A percentile compares a stretch with the other conserved stretches of the same genome.
phyloP scores from a whole-genome alignment of 2,113 vertebrate species.

The Phyllopteryx taeniolatus region DNA sequence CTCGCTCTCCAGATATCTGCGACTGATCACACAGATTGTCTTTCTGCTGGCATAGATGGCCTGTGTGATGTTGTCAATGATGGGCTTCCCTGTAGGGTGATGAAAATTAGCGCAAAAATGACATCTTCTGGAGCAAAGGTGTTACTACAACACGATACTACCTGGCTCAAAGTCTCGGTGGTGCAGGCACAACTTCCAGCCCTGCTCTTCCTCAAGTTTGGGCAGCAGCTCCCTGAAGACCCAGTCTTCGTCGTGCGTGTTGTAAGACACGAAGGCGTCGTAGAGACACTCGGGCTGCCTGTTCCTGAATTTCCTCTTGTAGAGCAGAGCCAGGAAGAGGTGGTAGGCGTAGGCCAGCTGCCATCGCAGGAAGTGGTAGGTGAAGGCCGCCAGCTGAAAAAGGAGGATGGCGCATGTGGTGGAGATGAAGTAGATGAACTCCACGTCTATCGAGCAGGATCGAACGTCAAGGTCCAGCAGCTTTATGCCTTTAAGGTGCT shows the following conservation, averaged over 20 bases:
- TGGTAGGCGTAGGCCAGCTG: conserved; percentile 71
- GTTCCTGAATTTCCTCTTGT: conserved; percentile 52
- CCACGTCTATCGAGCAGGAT: conserved; percentile 37
- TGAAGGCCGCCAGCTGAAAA: conserved; percentile 51
- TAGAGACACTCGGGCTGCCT: conserved; percentile 46
- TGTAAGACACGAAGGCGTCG: conserved; percentile 78
- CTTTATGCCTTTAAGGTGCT: conserved; percentile 28
- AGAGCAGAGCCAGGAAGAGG: conserved; percentile 63
- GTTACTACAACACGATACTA: conserved; percentile 15
- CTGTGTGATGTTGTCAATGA: conserved; percentile 76
- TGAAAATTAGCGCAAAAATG: background rate
- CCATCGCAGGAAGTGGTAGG: conserved; percentile 64
- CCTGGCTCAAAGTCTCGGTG: conserved; percentile 78
- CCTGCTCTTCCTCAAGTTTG: conserved; percentile 69
- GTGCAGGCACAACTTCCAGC: conserved; percentile 76
- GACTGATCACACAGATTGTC: conserved; percentile 76
- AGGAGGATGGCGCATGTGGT: conserved; percentile 33
- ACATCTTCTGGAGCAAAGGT: conserved; percentile 15
- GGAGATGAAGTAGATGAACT: conserved; percentile 55
- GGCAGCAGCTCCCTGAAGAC: conserved; percentile 67
- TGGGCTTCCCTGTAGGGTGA: conserved; percentile 55
- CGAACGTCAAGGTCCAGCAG: conserved; percentile 47
- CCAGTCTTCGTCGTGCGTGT: conserved; percentile 70
- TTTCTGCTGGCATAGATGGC: conserved; percentile 75
- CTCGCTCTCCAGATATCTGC: conserved; percentile 69